These are phyloP conservation scores for Vulpes ferrilata DNA, from an alignment of 2,113 vertebrate genomes.

Conservation along the genomic window DNA sequence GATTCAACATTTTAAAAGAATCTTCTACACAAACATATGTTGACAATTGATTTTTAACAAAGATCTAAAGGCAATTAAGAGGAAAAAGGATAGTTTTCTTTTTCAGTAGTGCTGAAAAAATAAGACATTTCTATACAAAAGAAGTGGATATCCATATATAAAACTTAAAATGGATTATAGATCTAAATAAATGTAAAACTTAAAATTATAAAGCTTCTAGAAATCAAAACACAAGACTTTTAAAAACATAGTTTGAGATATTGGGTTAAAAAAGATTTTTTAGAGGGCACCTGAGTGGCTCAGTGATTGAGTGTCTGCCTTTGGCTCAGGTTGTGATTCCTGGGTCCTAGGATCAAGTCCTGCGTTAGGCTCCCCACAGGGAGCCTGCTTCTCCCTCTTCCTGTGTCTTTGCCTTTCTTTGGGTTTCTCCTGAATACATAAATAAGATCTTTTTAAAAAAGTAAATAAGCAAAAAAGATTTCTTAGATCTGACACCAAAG, in stretches of 20 bases:
- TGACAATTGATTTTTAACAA: neutral
- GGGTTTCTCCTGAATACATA: too few relatives aligned
- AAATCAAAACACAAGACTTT: neutral
- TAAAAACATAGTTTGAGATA: conserved; percentile 26
- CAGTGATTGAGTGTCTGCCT: too few relatives aligned
- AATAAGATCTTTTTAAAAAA: too few relatives aligned
- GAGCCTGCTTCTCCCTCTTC: too few relatives aligned
- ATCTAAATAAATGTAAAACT: conserved; percentile 29
- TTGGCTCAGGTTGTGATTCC: too few relatives aligned
- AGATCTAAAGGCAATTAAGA: neutral
- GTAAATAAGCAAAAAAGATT: neutral
- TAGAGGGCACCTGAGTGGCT: neutral
- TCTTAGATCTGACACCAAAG: conserved; percentile 42
- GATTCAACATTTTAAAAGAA: neutral
- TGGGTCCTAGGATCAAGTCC: too few relatives aligned
- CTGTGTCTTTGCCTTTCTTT: too few relatives aligned
- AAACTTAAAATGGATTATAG: conserved; percentile 18
- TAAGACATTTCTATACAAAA: neutral
- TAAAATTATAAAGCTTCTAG: neutral
- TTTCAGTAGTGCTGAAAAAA: neutral
- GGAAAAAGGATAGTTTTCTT: neutral
- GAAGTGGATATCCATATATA: neutral
- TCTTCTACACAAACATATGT: neutral
- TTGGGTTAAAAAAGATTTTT: conserved; percentile 8
- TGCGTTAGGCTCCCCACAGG: too few relatives aligned